These are phyloP conservation scores for Apamea crenata DNA, from an alignment of 2,888 invertebrate species.

Conservation along the genomic window DNA sequence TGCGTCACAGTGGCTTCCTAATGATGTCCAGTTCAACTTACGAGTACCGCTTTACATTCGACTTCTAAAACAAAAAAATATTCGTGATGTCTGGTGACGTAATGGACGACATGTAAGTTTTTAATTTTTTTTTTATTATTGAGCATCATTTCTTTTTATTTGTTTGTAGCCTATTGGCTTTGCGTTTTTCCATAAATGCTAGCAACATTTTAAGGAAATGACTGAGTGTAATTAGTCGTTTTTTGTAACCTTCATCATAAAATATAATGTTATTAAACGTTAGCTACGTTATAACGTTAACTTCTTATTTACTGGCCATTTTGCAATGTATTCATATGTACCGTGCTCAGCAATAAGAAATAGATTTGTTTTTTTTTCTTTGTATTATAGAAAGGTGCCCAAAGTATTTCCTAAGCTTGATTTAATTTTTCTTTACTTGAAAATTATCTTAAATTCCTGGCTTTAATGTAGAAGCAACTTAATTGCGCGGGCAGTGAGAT, in stretches of 20 bases:
- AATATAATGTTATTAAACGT: background rate
- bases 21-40: background rate
- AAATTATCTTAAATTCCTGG: no score
- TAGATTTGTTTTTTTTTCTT: background rate
- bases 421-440: background rate
- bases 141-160: background rate
- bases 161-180: background rate
- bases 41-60: background rate
- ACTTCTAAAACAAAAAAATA: background rate
- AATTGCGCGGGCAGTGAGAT: no score
- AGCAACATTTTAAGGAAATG: background rate
- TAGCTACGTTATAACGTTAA: background rate
- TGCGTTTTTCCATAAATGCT: background rate
- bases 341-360: background rate
- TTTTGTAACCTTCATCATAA: background rate
- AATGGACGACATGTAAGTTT: conserved; percentile 23
- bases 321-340: background rate
- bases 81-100: background rate
- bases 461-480: no score
- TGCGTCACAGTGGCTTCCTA: background rate
- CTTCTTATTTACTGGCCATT: background rate
- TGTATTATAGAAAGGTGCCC: background rate
- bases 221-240: background rate
- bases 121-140: background rate
- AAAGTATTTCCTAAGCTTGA: background rate